phyloP scores from a whole-genome alignment of 2,888 invertebrate genomes.

The Cecidostiba fungosa region DNA sequence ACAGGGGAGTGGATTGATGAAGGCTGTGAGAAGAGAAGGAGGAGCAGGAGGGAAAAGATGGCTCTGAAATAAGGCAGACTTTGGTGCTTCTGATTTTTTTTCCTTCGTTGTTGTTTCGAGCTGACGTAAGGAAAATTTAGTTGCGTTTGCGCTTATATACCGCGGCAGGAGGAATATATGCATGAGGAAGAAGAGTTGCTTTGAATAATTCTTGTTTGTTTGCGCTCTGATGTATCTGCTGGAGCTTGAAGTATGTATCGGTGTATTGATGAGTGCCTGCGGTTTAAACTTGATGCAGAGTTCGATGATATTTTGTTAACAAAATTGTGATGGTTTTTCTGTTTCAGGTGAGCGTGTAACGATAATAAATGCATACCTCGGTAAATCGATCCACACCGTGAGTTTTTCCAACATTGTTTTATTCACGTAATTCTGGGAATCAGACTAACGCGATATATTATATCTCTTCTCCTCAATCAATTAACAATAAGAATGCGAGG shows the following conservation, averaged over 20 bases:
- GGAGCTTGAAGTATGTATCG: not conserved
- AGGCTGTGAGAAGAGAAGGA: not conserved
- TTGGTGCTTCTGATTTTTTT: constrained; percentile 3
- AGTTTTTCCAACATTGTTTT: not conserved
- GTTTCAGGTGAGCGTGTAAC: constrained; percentile 27
- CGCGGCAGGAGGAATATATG: not conserved
- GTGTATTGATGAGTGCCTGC: not conserved
- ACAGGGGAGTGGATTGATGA: constrained; percentile 41
- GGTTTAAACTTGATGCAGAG: not conserved
- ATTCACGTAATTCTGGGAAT: not conserved
- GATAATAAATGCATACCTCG: no score
- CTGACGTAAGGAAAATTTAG: constrained; percentile 42
- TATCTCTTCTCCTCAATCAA: not conserved
- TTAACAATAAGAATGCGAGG: not conserved
- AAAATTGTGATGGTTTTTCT: not conserved
- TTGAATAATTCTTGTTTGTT: constrained; percentile 4
- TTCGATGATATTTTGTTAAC: not conserved
- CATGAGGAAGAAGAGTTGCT: not conserved
- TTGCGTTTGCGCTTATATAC: constrained; percentile 17
- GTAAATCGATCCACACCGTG: no score
- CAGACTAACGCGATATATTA: not conserved
- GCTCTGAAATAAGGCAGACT: not conserved
- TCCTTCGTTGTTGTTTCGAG: constrained; percentile 5
- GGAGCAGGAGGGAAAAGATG: constrained; percentile 6
- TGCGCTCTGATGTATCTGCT: not conserved